phyloP scores from a whole-genome alignment of 1,140 invertebrate genomes.

The Scylla paramamosain region DNA sequence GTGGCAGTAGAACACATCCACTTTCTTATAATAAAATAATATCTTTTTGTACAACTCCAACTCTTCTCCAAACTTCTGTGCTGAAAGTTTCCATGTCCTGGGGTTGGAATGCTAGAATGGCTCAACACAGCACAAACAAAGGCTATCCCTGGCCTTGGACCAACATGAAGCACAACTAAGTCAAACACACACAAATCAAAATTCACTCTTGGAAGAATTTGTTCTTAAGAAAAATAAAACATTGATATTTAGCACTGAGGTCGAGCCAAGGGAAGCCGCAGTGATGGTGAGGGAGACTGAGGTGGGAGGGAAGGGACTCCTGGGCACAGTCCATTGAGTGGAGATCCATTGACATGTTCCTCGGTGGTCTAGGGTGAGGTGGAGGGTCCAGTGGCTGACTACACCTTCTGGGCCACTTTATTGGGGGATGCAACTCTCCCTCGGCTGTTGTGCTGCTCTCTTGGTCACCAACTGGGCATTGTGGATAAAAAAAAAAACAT shows the following conservation, averaged over 20 bases:
- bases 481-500: neutral
- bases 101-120: slow-evolving; percentile 60
- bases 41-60: slow-evolving; percentile 50
- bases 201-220: slow-evolving; percentile 44
- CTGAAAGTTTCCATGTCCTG: slow-evolving; percentile 43
- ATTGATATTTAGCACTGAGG: slow-evolving; percentile 6
- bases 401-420: slow-evolving; percentile 6
- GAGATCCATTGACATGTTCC: slow-evolving; percentile 67
- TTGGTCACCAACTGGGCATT: neutral
- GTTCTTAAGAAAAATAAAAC: slow-evolving; percentile 22
- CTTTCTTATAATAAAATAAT: slow-evolving; percentile 62
- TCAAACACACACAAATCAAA: slow-evolving; percentile 31
- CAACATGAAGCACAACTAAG: slow-evolving; percentile 37
- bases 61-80: slow-evolving; percentile 50
- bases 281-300: slow-evolving; percentile 31
- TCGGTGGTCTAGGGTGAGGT: slow-evolving; percentile 64
- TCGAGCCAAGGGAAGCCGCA: neutral
- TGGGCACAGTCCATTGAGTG: slow-evolving; percentile 68
- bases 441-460: neutral
- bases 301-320: slow-evolving; percentile 61
- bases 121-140: slow-evolving; percentile 47
- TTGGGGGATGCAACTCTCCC: neutral
- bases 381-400: neutral
- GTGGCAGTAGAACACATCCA: slow-evolving; percentile 73
- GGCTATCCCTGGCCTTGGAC: slow-evolving; percentile 27